A percentile compares a stretch with the other conserved stretches of the same genome.
Evolutionary conservation across 2,888 invertebrate genomes (phyloP).

Genomic region (Ellobium chinense): DNA sequence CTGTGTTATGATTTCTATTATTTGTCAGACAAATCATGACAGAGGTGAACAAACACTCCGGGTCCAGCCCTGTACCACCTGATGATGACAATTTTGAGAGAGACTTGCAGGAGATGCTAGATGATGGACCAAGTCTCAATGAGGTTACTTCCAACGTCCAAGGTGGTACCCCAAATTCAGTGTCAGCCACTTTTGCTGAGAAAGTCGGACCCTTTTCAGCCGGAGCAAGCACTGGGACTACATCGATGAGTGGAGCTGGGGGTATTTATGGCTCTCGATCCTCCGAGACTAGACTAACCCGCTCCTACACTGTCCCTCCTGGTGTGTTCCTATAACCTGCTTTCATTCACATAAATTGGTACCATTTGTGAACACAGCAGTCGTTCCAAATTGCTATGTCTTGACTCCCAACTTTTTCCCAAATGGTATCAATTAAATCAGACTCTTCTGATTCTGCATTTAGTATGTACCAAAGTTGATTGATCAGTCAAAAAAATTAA

Average conservation of each 20-base stretch:
- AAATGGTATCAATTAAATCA: too few species aligned
- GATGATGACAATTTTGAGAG: slow-evolving; percentile 75
- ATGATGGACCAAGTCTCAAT: slow-evolving; percentile 74
- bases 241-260: slow-evolving; percentile 36
- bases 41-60: slow-evolving; percentile 46
- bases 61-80: slow-evolving; percentile 51
- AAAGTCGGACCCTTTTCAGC: slow-evolving; percentile 42
- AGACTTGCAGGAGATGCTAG: slow-evolving; percentile 75
- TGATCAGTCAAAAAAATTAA: too few species aligned
- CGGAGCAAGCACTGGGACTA: slow-evolving; percentile 27
- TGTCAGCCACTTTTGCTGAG: slow-evolving; percentile 53
- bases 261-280: slow-evolving; percentile 55
- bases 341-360: too few species aligned
- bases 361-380: too few species aligned
- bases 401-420: too few species aligned
- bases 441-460: too few species aligned
- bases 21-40: not conserved
- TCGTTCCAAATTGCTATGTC: too few species aligned
- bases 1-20: too few species aligned
- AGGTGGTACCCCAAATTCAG: slow-evolving; percentile 57
- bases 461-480: too few species aligned
- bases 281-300: slow-evolving; percentile 60
- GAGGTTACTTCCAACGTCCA: slow-evolving; percentile 73
- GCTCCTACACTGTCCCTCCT: slow-evolving; percentile 68
- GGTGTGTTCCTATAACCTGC: slow-evolving; percentile 62